A percentile compares a stretch with the other conserved stretches of the same genome.
phyloP scores from a whole-genome alignment of 2,797 vertebrate genomes.

The Spondyliosoma cantharus region DNA sequence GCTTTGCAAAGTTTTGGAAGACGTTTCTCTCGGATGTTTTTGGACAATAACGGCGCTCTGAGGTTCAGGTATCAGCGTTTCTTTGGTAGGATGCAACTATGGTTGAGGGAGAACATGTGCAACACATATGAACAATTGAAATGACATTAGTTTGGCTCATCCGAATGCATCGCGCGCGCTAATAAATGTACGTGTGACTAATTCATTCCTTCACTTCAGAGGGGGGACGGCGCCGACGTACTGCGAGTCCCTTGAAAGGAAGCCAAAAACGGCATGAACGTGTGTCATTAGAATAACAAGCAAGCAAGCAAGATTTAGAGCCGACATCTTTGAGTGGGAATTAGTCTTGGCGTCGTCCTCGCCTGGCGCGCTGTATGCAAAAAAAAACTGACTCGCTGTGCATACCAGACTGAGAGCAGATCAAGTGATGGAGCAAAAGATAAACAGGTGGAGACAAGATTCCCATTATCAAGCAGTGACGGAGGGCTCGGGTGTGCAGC shows the following conservation, averaged over 20 bases:
- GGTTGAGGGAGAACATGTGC: background rate
- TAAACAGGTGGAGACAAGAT: conserved; percentile 75
- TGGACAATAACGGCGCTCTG: background rate
- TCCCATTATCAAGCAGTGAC: conserved; percentile 55
- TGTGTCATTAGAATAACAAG: conserved; percentile 64
- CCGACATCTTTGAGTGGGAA: conserved; percentile 58
- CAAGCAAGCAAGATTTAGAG: conserved; percentile 62
- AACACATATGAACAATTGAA: conserved; percentile 7
- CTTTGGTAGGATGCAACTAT: conserved; percentile 3
- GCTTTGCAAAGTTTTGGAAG: too few relatives aligned
- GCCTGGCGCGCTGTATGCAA: conserved; percentile 41
- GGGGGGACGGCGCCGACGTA: conserved; percentile 5
- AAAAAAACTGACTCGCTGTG: conserved; percentile 47
- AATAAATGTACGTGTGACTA: background rate
- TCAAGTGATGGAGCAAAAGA: conserved; percentile 63
- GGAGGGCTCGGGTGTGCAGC: conserved; percentile 40
- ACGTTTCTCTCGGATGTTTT: too few relatives aligned
- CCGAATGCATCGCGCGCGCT: background rate
- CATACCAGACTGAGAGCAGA: conserved; percentile 61
- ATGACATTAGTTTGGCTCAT: conserved; percentile 1
- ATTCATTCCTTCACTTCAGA: background rate
- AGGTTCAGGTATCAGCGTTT: background rate
- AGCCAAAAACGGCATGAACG: conserved; percentile 44
- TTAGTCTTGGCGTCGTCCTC: conserved; percentile 64
- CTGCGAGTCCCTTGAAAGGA: conserved; percentile 55